Conservation (phyloP, 2,113 vertebrate species). For the Puntigrus tetrazona region DNA sequence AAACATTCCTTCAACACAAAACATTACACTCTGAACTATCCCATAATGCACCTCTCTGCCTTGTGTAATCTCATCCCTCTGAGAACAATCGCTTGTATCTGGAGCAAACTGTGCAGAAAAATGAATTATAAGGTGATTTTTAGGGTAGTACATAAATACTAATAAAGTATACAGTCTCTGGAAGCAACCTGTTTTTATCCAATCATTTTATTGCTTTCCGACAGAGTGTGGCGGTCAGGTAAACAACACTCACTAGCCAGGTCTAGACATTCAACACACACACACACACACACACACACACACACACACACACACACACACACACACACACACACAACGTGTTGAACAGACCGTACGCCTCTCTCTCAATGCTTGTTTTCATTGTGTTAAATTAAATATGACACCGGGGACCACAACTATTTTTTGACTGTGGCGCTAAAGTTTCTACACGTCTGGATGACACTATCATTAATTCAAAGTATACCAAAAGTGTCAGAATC, state of each 20-base stretch:
- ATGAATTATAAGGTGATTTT: background rate
- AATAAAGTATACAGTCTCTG: background rate
- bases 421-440: background rate
- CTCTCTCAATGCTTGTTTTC: background rate
- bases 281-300: background rate
- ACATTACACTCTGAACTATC: conserved; percentile 38
- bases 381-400: background rate
- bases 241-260: background rate
- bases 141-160: background rate
- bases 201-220: background rate
- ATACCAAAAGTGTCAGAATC: too few relatives aligned
- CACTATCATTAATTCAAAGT: background rate
- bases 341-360: background rate
- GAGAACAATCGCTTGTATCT: background rate
- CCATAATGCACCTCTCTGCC: conserved; percentile 43
- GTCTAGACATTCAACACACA: conserved; percentile 15
- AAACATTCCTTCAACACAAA: conserved; percentile 42
- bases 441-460: background rate
- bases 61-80: conserved; percentile 29
- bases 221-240: background rate
- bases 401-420: background rate
- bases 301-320: background rate
- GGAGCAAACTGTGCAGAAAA: background rate
- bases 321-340: background rate
- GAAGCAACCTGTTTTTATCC: background rate